These are phyloP conservation scores for Onychostruthus taczanowskii DNA, from an alignment of 2,113 vertebrate species.

Conservation along the genomic window DNA sequence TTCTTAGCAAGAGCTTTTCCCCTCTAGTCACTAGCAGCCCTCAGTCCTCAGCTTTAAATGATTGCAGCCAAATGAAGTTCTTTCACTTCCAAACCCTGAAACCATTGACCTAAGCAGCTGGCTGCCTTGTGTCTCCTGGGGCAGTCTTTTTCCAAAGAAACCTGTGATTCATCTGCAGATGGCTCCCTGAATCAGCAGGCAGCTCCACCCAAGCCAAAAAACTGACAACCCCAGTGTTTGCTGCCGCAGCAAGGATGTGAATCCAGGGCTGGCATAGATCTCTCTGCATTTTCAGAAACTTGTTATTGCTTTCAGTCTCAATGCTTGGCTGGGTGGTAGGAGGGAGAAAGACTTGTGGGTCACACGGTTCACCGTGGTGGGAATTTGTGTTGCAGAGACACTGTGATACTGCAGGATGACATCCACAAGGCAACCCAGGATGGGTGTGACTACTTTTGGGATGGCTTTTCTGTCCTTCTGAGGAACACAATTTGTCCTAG, in stretches of 20 bases:
- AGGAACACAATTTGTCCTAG: background rate
- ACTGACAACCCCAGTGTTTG: background rate
- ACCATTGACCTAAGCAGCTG: background rate
- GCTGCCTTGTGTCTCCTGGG: constrained; percentile 20
- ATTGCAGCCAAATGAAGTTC: background rate
- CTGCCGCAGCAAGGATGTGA: background rate
- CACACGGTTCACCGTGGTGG: background rate
- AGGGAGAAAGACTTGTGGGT: background rate
- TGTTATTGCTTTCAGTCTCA: rapidly evolving
- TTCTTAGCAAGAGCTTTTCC: background rate
- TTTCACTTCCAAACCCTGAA: background rate
- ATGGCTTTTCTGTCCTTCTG: background rate
- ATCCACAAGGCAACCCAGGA: background rate
- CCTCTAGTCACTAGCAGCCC: background rate
- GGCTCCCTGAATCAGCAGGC: background rate
- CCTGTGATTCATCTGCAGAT: constrained; percentile 64
- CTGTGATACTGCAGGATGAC: background rate
- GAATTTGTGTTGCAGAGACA: background rate
- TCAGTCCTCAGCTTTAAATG: background rate
- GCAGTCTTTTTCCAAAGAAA: constrained; percentile 21
- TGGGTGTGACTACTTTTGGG: background rate
- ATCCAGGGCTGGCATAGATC: rapidly evolving
- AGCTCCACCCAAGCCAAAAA: constrained; percentile 14
- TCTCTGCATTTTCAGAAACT: background rate
- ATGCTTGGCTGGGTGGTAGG: background rate